A percentile compares a stretch with the other conserved stretches of the same genome.
Conservation (phyloP, 1,140 invertebrate species). For the Aphis craccivora region DNA sequence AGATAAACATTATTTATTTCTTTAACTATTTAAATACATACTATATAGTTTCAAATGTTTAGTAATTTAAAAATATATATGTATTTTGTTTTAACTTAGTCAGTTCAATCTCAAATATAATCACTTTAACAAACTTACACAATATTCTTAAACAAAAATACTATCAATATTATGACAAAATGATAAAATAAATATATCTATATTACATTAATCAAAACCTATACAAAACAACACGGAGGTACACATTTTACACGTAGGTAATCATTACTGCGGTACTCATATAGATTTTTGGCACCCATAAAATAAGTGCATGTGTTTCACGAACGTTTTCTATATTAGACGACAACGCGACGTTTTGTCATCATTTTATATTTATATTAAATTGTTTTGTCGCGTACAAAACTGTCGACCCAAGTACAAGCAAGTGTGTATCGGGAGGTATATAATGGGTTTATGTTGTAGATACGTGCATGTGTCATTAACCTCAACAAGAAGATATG, state of each 20-base stretch:
- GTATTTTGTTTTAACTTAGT: too few relatives aligned
- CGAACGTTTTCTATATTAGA: not conserved
- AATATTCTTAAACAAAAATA: too few relatives aligned
- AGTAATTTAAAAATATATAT: too few relatives aligned
- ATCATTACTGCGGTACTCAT: not conserved
- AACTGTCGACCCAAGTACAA: not conserved
- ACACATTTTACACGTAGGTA: not conserved
- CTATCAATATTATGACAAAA: too few relatives aligned
- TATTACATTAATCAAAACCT: too few relatives aligned
- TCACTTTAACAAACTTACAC: too few relatives aligned
- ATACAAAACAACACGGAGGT: not conserved
- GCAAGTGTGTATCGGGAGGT: not conserved
- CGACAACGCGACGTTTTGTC: not conserved
- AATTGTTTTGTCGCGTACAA: not conserved
- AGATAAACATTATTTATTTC: too few relatives aligned
- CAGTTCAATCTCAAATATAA: too few relatives aligned
- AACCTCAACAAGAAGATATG: constrained; percentile 20
- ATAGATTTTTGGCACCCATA: too few relatives aligned
- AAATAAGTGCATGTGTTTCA: not conserved
- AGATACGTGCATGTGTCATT: constrained; percentile 4
- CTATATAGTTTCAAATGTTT: too few relatives aligned
- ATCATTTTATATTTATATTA: not conserved
- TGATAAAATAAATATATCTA: too few relatives aligned
- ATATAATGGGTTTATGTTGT: not conserved
- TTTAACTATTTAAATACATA: too few relatives aligned